Base-by-base conservation (phyloP, 2,888 invertebrate genomes). In the Cataglyphis livida region DNA sequence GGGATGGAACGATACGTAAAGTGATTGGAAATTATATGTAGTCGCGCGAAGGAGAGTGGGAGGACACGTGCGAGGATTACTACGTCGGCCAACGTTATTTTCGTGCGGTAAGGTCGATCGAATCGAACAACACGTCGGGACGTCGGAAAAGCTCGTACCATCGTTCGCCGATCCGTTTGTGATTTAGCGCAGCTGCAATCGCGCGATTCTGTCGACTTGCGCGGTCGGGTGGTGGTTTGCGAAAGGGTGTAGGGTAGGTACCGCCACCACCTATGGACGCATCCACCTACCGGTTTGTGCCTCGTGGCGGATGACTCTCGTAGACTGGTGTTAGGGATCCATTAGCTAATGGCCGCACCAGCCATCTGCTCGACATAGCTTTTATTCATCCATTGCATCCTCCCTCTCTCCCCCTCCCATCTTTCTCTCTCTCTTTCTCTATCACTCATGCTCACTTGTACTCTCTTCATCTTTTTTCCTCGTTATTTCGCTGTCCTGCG, bases 291-390 rank as follows among this genome's bases (percentile, higher is more conserved):
- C 82, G 85, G 88, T 89, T 87, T 89, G 81, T 85, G 85, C 89
- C 84, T 89, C 79, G 85, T 88, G 83, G 88, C 89, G 89, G 90
- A 90, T 90, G 90, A 90, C 88, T 90, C 87, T 88, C 81, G 89
- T 86, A 89, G 83, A 86, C 88, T 88, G 90, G 92, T 89, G 90
- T 91, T 92, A 92, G 92, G 90, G 92, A 92, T 93, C 93, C 93
- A 93, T 93, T 94, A 94, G 93, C 93, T 94, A 94, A 94, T 93
- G 93, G 93, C 92, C 87, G 88, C 88, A 89, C 91, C 90, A 91
- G 92, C 93, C 93, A 93, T 93, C 93, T 93, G 93, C 93, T 92
- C 92, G 91, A 89, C 90, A 90, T 85, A 91, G 87, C 90, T 91
- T 92, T 92, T 92, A 92, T 92, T 89, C 88, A 87, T 84, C 85